Base-by-base conservation (phyloP, 2,888 invertebrate species). In the Lordiphosa fenestrarum region DNA sequence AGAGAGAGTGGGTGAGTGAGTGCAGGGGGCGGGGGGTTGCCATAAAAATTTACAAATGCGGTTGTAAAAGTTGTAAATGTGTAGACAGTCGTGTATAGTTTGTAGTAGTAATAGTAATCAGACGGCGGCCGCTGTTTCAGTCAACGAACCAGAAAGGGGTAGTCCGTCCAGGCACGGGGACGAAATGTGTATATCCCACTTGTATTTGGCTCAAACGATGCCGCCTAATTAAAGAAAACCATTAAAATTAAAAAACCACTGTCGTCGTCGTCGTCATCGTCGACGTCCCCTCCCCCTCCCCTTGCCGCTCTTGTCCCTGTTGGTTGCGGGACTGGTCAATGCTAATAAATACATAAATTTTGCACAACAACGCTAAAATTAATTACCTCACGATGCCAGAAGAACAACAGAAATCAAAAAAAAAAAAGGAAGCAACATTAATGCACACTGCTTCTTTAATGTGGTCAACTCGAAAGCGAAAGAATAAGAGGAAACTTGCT, bases 151-250 rank as follows among this genome's bases (percentile, higher is more conserved):
- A 30, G 42, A 40, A 50, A 46, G 35, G 39, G 44, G 38, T 40
- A 44, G 13, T 23, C 13, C 13, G 15, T 25, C 5, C 19, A 6
- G 6, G n/a, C n/a, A n/a, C n/a, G n/a, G 7, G 21, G 9, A 10
- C 36, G 9, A 1, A 10, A 12, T 36, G 9, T 7, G 7, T 37
- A 12, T 38, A 15, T 15, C 15, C 37, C 13, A 12, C 35, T 35
- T 23, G n/a, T 39, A 39, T 33, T 23, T 38, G 44, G 75, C 60
- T 82, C 72, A 82, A 76, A 83, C 41, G 60, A 54, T 49, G 63
- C 84, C 73, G 81, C 62, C 81, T 75, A 80, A 83, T 77, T 77
- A 77, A 80, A 19, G 4, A 77, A 77, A 76, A 56, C 76, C 84
- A 77, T 77, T 77, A 83, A 80, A 80, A 83, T 57, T 72, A 74